Evolutionary conservation across 2,888 invertebrate species (phyloP).

Genomic region (Caenorhabditis imperialis): DNA sequence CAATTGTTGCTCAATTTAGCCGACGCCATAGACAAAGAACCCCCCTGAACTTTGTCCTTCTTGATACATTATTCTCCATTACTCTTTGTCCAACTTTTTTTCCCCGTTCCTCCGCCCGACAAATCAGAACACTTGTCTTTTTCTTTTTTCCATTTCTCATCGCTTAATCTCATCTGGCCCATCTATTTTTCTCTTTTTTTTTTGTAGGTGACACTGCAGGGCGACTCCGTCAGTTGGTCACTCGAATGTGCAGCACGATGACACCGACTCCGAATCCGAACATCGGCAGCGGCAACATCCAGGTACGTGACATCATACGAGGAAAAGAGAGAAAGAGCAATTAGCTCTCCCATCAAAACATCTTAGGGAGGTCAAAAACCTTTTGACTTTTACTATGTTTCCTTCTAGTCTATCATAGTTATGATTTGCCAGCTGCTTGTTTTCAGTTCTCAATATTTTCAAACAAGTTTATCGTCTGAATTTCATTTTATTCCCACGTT

Average conservation of each 20-base stretch:
- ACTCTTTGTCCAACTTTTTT: constrained; percentile 1
- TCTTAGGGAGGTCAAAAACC: constrained; percentile 11
- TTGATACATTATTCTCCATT: constrained; percentile 13
- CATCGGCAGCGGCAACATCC: constrained; percentile 5
- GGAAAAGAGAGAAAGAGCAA: constrained; percentile 8
- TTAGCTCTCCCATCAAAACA: constrained; percentile 36
- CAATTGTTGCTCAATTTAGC: no score
- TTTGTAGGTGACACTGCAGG: constrained; percentile 27
- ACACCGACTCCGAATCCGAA: constrained; percentile 29
- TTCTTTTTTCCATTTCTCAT: constrained; percentile 1
- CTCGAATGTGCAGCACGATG: constrained; percentile 29
- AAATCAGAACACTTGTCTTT: constrained; percentile 4
- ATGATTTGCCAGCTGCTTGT: neutral
- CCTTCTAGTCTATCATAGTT: neutral
- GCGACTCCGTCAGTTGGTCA: constrained; percentile 28
- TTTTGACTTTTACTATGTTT: neutral
- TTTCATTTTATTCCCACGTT: constrained; percentile 6
- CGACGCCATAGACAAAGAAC: no score
- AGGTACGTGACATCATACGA: constrained; percentile 31
- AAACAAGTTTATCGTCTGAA: neutral
- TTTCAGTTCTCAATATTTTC: neutral
- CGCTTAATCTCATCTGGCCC: no score
- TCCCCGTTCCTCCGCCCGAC: neutral
- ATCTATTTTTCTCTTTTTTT: neutral
- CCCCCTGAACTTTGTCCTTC: no score